Percentiles rank a stretch among this genome's conserved stretches.
phyloP scores from a whole-genome alignment of 1,140 invertebrate genomes.

The Neodiprion fabricii region DNA sequence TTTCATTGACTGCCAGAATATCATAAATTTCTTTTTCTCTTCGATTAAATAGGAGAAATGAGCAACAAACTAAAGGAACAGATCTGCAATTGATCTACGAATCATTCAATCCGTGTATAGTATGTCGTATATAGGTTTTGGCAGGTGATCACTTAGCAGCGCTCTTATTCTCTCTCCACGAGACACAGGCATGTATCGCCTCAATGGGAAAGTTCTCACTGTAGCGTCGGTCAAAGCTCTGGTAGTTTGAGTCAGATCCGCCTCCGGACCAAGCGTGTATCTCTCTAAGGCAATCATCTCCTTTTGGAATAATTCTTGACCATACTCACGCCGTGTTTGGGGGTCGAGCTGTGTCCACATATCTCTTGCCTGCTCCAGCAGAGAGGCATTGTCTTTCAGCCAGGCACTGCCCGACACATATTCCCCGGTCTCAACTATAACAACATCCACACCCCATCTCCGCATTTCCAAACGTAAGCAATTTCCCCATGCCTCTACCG shows the following conservation, averaged over 20 bases:
- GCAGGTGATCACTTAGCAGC: conserved; percentile 78
- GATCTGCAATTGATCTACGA: too few species aligned
- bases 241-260: conserved; percentile 74
- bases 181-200: conserved; percentile 80
- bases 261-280: conserved; percentile 74
- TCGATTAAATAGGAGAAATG: too few species aligned
- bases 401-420: conserved; percentile 79
- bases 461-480: conserved; percentile 84
- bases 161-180: conserved; percentile 77
- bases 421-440: conserved; percentile 84
- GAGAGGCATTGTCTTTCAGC: conserved; percentile 71
- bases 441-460: conserved; percentile 74
- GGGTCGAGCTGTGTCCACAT: conserved; percentile 81
- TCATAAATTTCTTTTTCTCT: too few species aligned
- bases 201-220: conserved; percentile 79
- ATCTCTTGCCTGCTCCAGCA: conserved; percentile 77
- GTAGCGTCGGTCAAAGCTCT: conserved; percentile 76
- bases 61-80: too few species aligned
- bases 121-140: conserved; percentile 76
- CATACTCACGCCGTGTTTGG: conserved; percentile 78
- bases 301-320: conserved; percentile 81
- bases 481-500: conserved; percentile 79
- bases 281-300: conserved; percentile 78
- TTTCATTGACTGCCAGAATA: too few species aligned
- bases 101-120: conserved; percentile 63